A percentile compares a stretch with the other conserved stretches of the same genome.
Evolutionary conservation across 2,888 invertebrate species (phyloP).

Genomic region (Drosophila bunnanda): DNA sequence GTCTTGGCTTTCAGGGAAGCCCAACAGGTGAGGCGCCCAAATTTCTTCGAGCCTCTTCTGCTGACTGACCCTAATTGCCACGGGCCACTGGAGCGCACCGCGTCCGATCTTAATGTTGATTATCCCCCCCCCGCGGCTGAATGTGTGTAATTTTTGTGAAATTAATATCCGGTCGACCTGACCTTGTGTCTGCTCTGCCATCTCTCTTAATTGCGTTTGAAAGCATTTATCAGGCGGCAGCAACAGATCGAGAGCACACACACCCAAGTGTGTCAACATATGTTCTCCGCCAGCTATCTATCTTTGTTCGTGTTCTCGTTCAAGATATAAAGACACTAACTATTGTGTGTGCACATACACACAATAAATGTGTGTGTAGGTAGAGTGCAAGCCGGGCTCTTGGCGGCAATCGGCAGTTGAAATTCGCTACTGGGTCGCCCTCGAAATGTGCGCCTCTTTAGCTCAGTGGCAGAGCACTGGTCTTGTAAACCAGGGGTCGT

Average conservation of each 20-base stretch:
- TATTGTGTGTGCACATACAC: too few species aligned
- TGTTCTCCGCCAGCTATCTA: conserved; percentile 44
- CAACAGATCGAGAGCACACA: conserved; percentile 13
- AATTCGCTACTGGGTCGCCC: conserved; percentile 50
- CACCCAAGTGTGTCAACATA: conserved; percentile 73
- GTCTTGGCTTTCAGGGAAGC: conserved; percentile 31
- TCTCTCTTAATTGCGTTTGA: conserved; percentile 36
- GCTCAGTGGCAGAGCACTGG: conserved; percentile 96
- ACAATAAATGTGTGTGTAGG: background rate
- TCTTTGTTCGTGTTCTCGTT: conserved; percentile 30
- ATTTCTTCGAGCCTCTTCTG: conserved; percentile 46
- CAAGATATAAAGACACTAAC: conserved; percentile 29
- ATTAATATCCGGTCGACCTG: conserved; percentile 68
- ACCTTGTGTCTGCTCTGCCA: conserved; percentile 47
- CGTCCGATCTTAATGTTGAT: conserved; percentile 55
- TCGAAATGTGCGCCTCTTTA: conserved; percentile 88
- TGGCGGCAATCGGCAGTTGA: conserved; percentile 22
- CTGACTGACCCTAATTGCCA: conserved; percentile 72
- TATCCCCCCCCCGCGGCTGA: conserved; percentile 30
- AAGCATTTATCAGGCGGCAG: conserved; percentile 64
- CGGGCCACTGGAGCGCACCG: conserved; percentile 74
- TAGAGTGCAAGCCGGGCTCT: conserved; percentile 36
- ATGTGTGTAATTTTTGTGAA: conserved; percentile 65
- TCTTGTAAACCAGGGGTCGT: conserved; percentile 96
- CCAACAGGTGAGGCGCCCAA: conserved; percentile 51